These are phyloP conservation scores for Macrophya annulata DNA, from an alignment of 2,888 invertebrate species.

Conservation along the genomic window DNA sequence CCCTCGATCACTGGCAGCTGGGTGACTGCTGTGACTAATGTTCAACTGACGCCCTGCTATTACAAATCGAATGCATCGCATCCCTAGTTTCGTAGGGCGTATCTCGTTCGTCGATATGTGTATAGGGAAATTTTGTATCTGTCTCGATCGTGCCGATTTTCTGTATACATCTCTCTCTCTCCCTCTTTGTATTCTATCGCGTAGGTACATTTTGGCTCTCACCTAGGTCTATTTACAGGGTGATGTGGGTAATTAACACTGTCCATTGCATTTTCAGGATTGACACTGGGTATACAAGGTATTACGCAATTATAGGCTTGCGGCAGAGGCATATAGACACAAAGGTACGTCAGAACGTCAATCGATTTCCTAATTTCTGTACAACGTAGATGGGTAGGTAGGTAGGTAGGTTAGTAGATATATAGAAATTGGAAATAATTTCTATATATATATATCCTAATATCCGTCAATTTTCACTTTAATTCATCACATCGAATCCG, in stretches of 20 bases:
- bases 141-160: neutral
- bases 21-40: conserved; percentile 52
- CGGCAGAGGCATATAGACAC: neutral
- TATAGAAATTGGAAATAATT: too few species aligned
- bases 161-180: neutral
- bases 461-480: conserved; percentile 9
- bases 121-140: conserved; percentile 22
- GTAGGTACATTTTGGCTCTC: too few species aligned
- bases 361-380: neutral
- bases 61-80: conserved; percentile 47
- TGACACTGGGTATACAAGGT: conserved; percentile 28
- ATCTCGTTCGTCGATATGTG: neutral
- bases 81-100: conserved; percentile 20
- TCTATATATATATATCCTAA: too few species aligned
- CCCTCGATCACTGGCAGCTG: conserved; percentile 54
- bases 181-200: neutral
- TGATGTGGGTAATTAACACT: conserved; percentile 39
- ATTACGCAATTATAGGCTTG: conserved; percentile 22
- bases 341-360: neutral
- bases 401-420: too few species aligned
- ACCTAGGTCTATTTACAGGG: neutral
- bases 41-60: conserved; percentile 33
- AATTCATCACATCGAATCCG: neutral
- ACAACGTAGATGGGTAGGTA: neutral
- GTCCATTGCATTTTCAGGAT: conserved; percentile 33